Base-by-base conservation (phyloP, 2,888 invertebrate genomes). In the Papilio elwesi region DNA sequence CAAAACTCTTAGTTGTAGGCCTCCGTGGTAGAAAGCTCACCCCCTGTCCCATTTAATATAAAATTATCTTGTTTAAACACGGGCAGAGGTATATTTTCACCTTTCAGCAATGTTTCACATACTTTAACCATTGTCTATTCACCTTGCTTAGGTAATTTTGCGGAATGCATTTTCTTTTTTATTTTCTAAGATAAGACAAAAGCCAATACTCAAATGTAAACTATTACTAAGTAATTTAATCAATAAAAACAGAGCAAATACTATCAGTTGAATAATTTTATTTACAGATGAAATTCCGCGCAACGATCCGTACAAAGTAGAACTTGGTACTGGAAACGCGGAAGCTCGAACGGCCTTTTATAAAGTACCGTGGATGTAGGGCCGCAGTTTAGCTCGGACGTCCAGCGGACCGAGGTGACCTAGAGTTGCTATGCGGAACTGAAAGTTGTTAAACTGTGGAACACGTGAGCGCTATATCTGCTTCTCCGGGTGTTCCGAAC, bases 271-370 rank as follows among this genome's bases (percentile, higher is more conserved):
- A 13, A 36, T 16, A 13, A 1, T 10, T 26, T 49, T 13, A 38
- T 65, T 51, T 43, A 13, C 65, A 49, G 49, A 47, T 38, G 47
- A 66, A 67, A 52, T 49, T 43, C 13, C 57, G 38, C 43, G 12
- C 11, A 10, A 55, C 13, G 63, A 70, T 65, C 65, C 49, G 70
- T 36, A 66, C 5, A 49, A 57, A 59, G 52, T n/a, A 43, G 16
- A 65, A 71, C 57, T 71, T 36, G 15, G 38, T 15, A 36, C 16
- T 71, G 57, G 52, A 62, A 71, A 66, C 66, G 51, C 59, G 51
- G 59, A 62, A 71, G 71, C 66, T 38, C 47, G 62, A 67, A 57
- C 71, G 52, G 67, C 71, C 67, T 71, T 67, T 43, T 66, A 67
- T 71, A 71, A 65, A 71, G 65, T 70, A 59, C 59, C 49, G 16